Evolutionary conservation across 2,797 vertebrate species (phyloP), one percentile per base, ranked within the genome.

Genomic region (Cossypha polioptera): DNA sequence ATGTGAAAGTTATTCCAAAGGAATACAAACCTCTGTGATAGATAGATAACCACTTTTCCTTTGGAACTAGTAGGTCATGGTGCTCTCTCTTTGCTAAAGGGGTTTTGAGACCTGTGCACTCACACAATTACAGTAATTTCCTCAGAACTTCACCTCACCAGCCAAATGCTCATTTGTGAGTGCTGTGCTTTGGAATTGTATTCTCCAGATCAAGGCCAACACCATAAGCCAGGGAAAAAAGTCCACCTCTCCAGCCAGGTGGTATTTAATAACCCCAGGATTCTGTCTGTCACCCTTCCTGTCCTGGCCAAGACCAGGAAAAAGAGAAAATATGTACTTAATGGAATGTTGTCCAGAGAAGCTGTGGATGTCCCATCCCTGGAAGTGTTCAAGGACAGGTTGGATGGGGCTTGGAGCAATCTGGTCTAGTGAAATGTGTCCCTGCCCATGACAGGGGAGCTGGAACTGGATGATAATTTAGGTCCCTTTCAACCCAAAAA

Each of bases 401-500:
- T 57, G 9, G 20, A 25, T 38, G 17, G 19, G 14, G 13, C 8
- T 71, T 35, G 45, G 16, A 31, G 17, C 12, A 51, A 38, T 2
- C 10, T 50, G 20, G 8, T 38, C 36, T 45, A 45, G 15, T 47
- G 12, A 20, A 50, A 57, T 24, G 3, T 45, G 17, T 21, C 19
- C 6, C 19, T 43, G 9, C 6, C 9, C 5, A 29, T 26, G 13
- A 5, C 22, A 50, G 2, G 6, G 13, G 11, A 9, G 3, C 6
- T 50, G 16, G 16, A 63, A 33, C 5, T 38, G n/a, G 14, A 21
- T 51, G 5, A 45, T 26, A 21, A 26, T 71, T 51, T 57, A 21
- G 7, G 8, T 8, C 5, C 4, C 11, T 51, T 77, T 43, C 14
- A 53, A 58, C 7, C 1, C 17, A 51, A 71, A 45, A 3, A 0